phyloP scores from a whole-genome alignment of 2,888 invertebrate species.

The Diplazon laetatorius region DNA sequence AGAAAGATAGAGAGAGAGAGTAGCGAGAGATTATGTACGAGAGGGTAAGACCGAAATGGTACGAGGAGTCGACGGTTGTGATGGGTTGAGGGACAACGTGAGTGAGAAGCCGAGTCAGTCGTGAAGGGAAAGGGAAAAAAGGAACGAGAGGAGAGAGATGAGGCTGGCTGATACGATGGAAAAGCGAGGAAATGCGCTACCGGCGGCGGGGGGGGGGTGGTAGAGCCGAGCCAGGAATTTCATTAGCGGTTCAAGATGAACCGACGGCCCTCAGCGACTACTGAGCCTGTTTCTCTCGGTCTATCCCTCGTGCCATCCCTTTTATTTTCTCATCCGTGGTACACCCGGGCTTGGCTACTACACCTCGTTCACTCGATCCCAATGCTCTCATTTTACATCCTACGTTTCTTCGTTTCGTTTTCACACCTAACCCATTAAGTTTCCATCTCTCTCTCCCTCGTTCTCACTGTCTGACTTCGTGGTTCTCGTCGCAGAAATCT shows the following conservation, averaged over 20 bases:
- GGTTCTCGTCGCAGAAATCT: no score
- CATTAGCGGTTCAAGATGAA: conserved; percentile 73
- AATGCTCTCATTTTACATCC: conserved; percentile 32
- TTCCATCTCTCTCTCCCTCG: not conserved
- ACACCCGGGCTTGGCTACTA: conserved; percentile 17
- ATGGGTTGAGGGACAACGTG: conserved; percentile 32
- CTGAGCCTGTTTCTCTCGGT: conserved; percentile 57
- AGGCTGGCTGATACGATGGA: conserved; percentile 51
- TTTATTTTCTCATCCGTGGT: conserved; percentile 18
- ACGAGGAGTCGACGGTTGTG: conserved; percentile 6
- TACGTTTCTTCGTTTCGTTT: conserved; percentile 16
- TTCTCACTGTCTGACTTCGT: not conserved
- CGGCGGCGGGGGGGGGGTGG: conserved; percentile 41
- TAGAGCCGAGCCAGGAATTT: conserved; percentile 68
- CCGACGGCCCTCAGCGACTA: conserved; percentile 66
- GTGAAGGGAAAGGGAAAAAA: conserved; percentile 12
- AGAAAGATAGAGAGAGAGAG: no score
- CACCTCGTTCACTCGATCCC: conserved; percentile 14
- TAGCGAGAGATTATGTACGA: not conserved
- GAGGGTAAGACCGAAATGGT: conserved; percentile 11
- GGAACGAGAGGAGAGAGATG: conserved; percentile 48
- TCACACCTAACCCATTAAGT: not conserved
- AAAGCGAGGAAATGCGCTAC: conserved; percentile 52
- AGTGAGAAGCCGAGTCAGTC: conserved; percentile 44
- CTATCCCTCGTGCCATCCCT: conserved; percentile 13